Evolutionary conservation across 2,113 vertebrate species (phyloP), one percentile per base, ranked within the genome.

Genomic region (Oryzias woworae): DNA sequence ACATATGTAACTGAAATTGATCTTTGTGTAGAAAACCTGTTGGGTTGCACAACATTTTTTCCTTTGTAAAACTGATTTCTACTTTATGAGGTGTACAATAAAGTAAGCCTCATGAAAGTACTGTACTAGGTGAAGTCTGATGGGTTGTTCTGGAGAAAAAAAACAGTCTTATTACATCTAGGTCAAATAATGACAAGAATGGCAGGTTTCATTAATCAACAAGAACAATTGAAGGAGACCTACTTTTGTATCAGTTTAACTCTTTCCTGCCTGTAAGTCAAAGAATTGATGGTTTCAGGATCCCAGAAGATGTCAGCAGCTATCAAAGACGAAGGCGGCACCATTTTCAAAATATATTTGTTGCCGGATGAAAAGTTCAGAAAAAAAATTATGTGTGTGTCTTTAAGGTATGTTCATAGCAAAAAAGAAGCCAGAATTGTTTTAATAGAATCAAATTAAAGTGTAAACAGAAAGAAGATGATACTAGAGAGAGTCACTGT

Each of bases 311-410:
- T 82, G 72, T 80, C 77, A 53, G 57, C 75, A 71, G 78, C 80
- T 81, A 69, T 86, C 82, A 82, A 87, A 86, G 87, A 83, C 74
- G 72, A 67, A 70, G 73, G 80, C 77, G 85, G 82, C 89, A 85
- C 66, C 61, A 82, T 82, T 80, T 86, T 84, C 86, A 84, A 92
- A 92, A 88, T 87, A 86, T 88, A 84, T 86, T 87, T 86, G 79
- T 74, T 75, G 84, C 62, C 67, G 74, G 70, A 70, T 56, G 51
- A 82, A 87, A 85, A 10, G 31, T 36, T 10, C 1, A 12, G 1
- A 14, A 17, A 17, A 17, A 16, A 14, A 17, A 16, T 4, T 15
- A 45, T 12, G 43, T 14, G 14, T 45, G 44, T 16, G 4, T 45
- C 3, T 16, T 45, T 45, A 6, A 15, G 1, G 68, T 63, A 76